Evolutionary conservation across 2,113 vertebrate species (phyloP).

Genomic region (Clarias batrachus): DNA sequence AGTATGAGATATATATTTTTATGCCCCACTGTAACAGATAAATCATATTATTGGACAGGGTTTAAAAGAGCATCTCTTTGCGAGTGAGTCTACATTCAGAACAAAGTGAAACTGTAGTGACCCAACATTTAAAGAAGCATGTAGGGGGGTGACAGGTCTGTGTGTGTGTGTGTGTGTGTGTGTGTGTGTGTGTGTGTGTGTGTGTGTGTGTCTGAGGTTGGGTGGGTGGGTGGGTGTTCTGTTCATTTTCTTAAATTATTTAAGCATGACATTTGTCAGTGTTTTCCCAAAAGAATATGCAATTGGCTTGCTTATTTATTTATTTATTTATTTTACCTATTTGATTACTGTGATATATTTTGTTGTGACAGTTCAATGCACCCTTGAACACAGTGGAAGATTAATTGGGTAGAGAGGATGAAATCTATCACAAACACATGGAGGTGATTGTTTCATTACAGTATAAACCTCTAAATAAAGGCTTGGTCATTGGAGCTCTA

Average conservation of each 20-base stretch:
- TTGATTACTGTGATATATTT: conserved; percentile 1
- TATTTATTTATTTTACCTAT: not conserved
- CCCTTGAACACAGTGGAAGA: conserved; percentile 55
- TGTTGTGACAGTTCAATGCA: conserved; percentile 55
- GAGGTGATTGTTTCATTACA: conserved; percentile 64
- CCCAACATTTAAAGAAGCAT: not conserved
- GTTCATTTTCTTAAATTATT: not conserved
- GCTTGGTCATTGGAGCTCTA: conserved; percentile 51
- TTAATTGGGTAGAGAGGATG: conserved; percentile 56
- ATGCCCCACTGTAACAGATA: not conserved
- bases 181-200: too few relatives aligned
- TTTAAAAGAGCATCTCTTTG: not conserved
- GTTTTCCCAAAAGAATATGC: not conserved
- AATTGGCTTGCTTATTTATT: not conserved
- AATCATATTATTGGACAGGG: not conserved
- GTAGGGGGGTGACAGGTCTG: not conserved
- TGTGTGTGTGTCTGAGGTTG: too few relatives aligned
- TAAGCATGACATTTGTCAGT: not conserved
- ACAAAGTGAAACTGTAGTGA: not conserved
- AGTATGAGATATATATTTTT: not conserved
- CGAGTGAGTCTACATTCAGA: not conserved
- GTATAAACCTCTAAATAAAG: conserved; percentile 54
- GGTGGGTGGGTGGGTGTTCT: too few relatives aligned
- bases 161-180: too few relatives aligned
- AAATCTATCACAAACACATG: conserved; percentile 58